Conservation (phyloP, 2,113 vertebrate genomes). For the Oenanthe melanoleuca region DNA sequence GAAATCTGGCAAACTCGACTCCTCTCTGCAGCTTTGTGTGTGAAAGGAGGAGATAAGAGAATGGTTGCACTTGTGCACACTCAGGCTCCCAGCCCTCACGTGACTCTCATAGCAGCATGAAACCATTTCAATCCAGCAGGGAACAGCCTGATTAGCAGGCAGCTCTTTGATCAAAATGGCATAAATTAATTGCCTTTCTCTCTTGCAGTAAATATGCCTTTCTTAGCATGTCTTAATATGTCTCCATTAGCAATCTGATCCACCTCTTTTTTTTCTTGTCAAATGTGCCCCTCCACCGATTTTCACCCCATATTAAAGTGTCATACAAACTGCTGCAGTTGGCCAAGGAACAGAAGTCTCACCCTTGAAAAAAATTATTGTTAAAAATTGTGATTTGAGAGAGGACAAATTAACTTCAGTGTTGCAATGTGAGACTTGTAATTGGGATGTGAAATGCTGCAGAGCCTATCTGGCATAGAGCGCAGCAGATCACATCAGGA, state of each 20-base stretch:
- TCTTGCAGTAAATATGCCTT: conserved; percentile 1
- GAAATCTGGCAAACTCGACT: not conserved
- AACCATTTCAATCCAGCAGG: conserved; percentile 44
- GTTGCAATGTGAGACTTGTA: not conserved
- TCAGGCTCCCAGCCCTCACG: not conserved
- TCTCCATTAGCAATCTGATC: conserved; percentile 50
- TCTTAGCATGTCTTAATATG: not conserved
- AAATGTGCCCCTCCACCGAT: not conserved
- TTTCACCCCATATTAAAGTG: not conserved
- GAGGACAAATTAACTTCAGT: not conserved
- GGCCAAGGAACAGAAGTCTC: not conserved
- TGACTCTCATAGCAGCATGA: not conserved
- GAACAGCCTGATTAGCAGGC: not conserved
- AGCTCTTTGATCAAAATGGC: conserved; percentile 32
- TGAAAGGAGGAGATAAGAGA: not conserved
- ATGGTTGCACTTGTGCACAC: not conserved
- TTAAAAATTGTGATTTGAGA: not conserved
- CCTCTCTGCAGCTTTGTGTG: not conserved
- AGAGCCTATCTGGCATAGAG: not conserved
- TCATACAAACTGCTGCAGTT: not conserved
- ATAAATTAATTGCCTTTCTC: conserved; percentile 48
- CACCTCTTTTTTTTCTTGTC: not conserved
- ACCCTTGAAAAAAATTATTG: not conserved
- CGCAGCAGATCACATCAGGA: not conserved
- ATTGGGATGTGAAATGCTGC: not conserved